Conservation (phyloP, 1,140 invertebrate genomes). For the Leptinotarsa texana region DNA sequence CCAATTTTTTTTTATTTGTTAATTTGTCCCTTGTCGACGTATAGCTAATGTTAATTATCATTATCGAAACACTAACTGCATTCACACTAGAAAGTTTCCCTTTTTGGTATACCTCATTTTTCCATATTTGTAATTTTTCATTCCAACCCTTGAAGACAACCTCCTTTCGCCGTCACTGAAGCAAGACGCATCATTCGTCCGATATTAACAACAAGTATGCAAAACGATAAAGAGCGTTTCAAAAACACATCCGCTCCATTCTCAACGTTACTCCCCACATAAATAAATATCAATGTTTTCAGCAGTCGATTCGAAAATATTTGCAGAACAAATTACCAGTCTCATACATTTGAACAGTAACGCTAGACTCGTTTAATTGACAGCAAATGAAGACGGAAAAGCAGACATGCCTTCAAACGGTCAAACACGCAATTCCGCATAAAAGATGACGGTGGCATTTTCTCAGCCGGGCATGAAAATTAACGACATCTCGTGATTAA, state of each 20-base stretch:
- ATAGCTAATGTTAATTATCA: too few species aligned
- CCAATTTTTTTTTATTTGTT: too few species aligned
- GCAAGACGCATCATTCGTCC: background rate
- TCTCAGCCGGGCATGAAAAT: conserved; percentile 32
- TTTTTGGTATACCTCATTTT: too few species aligned
- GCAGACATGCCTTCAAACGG: conserved; percentile 29
- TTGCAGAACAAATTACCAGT: conserved; percentile 19
- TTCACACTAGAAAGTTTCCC: too few species aligned
- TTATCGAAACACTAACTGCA: too few species aligned
- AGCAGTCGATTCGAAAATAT: conserved; percentile 9
- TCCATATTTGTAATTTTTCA: too few species aligned
- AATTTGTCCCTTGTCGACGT: too few species aligned
- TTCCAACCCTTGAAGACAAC: too few species aligned
- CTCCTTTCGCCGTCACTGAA: too few species aligned
- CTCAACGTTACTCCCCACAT: background rate
- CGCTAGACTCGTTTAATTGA: conserved; percentile 30
- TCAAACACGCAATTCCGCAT: conserved; percentile 33
- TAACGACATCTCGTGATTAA: conserved; percentile 41
- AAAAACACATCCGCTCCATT: background rate
- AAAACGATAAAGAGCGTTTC: background rate
- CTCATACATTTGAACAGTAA: conserved; percentile 14
- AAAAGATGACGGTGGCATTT: conserved; percentile 35
- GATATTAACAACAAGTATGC: background rate
- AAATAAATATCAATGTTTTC: conserved; percentile 9
- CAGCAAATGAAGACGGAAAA: conserved; percentile 35